These are phyloP conservation scores for Conus canariensis DNA, from an alignment of 2,888 invertebrate genomes.

Conservation along the genomic window DNA sequence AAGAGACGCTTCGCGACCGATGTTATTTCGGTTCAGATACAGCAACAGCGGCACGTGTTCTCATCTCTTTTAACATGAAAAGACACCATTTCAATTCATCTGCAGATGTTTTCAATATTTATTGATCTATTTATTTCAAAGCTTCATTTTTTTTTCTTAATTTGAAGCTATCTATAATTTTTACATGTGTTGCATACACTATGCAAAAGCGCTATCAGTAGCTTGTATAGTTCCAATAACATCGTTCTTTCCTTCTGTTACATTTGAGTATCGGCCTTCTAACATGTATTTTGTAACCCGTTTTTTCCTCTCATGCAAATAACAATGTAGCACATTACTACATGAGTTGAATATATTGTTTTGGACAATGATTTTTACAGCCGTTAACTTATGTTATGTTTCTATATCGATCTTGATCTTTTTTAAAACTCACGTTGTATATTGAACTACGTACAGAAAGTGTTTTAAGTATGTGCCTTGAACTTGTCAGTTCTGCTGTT, in stretches of 20 bases:
- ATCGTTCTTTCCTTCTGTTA: background rate
- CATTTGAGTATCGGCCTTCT: background rate
- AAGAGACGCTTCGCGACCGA: background rate
- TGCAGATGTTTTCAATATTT: no score
- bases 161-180: background rate
- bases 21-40: background rate
- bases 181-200: conserved; percentile 12
- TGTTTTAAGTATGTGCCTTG: conserved; percentile 25
- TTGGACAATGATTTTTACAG: conserved; percentile 24
- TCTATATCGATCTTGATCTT: background rate
- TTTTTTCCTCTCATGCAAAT: conserved; percentile 24
- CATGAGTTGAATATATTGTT: conserved; percentile 21
- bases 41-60: no score
- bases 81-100: no score
- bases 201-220: background rate
- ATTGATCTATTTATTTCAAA: background rate
- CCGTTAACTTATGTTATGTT: conserved; percentile 17
- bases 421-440: conserved; percentile 9
- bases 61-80: no score
- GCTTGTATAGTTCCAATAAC: background rate
- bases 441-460: background rate
- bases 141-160: background rate
- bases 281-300: background rate
- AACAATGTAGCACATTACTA: background rate
- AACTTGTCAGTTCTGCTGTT: background rate